A percentile compares a stretch with the other conserved stretches of the same genome.
Conservation (phyloP, 2,113 vertebrate species). For the Ceyx melanurus region DNA sequence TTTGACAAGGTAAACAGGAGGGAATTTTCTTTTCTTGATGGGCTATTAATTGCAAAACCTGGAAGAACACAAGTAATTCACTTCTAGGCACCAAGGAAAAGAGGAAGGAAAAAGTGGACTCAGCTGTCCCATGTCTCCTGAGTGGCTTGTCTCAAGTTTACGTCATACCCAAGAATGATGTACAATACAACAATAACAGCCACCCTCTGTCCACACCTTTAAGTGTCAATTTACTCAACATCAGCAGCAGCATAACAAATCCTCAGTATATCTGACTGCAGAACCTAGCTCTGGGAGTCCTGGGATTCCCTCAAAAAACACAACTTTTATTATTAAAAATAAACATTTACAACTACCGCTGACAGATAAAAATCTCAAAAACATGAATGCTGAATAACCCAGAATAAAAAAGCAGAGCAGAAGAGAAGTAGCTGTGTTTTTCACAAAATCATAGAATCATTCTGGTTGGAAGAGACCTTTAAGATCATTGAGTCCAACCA, state of each 20-base stretch:
- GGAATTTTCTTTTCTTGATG: not conserved
- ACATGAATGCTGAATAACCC: not conserved
- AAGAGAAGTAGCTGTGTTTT: not conserved
- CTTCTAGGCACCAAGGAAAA: not conserved
- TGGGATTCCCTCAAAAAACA: not conserved
- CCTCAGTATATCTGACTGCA: not conserved
- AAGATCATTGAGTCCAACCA: no score
- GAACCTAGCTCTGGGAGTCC: not conserved
- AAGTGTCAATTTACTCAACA: not conserved
- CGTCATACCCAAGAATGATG: not conserved
- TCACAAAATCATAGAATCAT: not conserved
- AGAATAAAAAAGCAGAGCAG: not conserved
- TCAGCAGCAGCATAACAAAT: not conserved
- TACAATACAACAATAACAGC: not conserved
- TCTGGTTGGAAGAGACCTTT: no score
- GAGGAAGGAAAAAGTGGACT: not conserved
- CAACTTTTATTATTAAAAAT: not conserved
- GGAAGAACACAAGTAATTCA: not conserved
- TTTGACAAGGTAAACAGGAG: not conserved
- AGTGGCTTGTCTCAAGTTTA: not conserved
- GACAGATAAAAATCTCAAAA: not conserved
- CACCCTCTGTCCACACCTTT: not conserved
- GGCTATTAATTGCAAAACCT: not conserved
- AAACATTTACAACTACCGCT: rapidly evolving
- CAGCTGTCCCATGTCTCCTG: not conserved